These are phyloP conservation scores for Tanypteryx hageni DNA, from an alignment of 2,888 invertebrate species.

Conservation along the genomic window DNA sequence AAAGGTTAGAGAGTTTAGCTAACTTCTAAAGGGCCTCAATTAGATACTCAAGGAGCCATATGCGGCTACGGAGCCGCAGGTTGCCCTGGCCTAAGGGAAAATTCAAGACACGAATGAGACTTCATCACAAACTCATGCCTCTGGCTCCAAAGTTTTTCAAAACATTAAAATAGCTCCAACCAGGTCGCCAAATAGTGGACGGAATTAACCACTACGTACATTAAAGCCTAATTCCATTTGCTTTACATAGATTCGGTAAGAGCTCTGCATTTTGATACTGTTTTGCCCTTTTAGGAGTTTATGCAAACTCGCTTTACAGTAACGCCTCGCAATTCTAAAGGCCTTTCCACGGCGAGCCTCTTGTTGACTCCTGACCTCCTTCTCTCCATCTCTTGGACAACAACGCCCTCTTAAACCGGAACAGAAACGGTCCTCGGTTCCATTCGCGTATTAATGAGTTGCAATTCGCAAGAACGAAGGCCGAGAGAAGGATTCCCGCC, in stretches of 20 bases:
- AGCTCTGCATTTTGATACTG: neutral
- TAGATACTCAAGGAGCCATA: too few relatives aligned
- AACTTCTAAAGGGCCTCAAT: too few relatives aligned
- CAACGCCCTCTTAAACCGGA: neutral
- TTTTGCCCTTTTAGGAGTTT: neutral
- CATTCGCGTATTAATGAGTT: slow-evolving; percentile 37
- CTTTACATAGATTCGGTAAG: neutral
- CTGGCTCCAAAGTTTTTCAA: too few relatives aligned
- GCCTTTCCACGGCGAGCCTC: neutral
- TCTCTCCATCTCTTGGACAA: neutral
- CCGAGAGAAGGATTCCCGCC: neutral
- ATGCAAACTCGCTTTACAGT: slow-evolving; percentile 26
- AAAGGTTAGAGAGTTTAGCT: too few relatives aligned
- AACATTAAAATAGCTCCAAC: too few relatives aligned
- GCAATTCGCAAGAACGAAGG: neutral
- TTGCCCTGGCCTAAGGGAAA: too few relatives aligned
- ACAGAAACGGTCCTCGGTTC: neutral
- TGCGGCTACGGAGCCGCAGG: too few relatives aligned
- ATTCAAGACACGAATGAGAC: too few relatives aligned
- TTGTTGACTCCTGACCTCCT: slow-evolving; percentile 47
- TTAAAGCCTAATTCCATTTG: neutral
- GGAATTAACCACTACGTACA: neutral
- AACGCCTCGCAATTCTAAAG: slow-evolving; percentile 4
- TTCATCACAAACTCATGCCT: too few relatives aligned
- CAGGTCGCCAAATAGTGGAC: neutral